Percentiles rank a stretch among this genome's conserved stretches.
Conservation (phyloP, 2,113 vertebrate genomes). For the Ranitomeya variabilis region DNA sequence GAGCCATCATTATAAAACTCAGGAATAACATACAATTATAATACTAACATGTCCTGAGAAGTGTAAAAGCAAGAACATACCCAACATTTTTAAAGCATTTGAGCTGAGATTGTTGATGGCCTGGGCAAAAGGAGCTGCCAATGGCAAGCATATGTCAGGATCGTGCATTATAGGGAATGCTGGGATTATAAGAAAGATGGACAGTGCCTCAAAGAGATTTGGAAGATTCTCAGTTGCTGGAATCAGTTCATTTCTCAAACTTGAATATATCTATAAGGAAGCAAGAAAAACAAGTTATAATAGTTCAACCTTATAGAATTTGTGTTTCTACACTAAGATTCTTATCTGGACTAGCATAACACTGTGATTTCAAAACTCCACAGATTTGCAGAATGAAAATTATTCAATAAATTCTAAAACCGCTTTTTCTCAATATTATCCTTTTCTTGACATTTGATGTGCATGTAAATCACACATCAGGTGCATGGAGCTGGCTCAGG, state of each 20-base stretch:
- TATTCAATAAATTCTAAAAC: too few species aligned
- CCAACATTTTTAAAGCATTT: constrained; percentile 57
- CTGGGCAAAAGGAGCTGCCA: constrained; percentile 60
- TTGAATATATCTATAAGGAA: constrained; percentile 61
- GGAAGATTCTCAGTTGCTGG: constrained; percentile 59
- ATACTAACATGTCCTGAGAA: not conserved
- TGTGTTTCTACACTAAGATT: not conserved
- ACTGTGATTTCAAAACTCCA: too few species aligned
- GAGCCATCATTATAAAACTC: too few species aligned
- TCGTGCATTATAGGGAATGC: constrained; percentile 62
- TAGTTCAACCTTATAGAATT: not conserved
- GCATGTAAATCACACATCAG: too few species aligned
- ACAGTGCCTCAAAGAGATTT: constrained; percentile 63
- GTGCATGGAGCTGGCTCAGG: too few species aligned
- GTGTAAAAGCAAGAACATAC: constrained; percentile 54
- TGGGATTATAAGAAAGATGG: constrained; percentile 65
- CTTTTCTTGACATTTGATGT: too few species aligned
- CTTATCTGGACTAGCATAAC: not conserved
- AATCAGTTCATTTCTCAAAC: constrained; percentile 60
- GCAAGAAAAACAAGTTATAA: not conserved
- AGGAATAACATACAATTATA: too few species aligned
- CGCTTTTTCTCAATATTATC: too few species aligned
- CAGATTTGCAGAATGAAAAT: not conserved
- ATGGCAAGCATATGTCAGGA: constrained; percentile 33
- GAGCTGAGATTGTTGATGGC: constrained; percentile 59